phyloP scores from a whole-genome alignment of 2,888 invertebrate genomes.

The Bembecia ichneumoniformis region DNA sequence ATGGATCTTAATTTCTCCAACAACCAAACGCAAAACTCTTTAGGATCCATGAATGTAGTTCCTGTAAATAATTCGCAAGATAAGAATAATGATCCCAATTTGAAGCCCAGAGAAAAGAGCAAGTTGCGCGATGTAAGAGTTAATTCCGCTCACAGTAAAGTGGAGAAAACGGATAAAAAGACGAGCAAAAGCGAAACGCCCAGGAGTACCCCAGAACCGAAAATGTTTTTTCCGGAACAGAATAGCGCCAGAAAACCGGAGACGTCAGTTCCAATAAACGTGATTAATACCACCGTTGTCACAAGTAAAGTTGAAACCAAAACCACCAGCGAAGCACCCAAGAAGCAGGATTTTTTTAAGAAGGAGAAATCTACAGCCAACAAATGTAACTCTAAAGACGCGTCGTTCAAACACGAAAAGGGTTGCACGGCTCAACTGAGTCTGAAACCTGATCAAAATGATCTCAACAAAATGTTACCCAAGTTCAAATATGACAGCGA shows the following conservation, averaged over 20 bases:
- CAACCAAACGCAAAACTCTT: conserved; percentile 36
- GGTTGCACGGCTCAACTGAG: conserved; percentile 46
- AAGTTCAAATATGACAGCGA: conserved; percentile 70
- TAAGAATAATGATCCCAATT: conserved; percentile 47
- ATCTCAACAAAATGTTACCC: conserved; percentile 68
- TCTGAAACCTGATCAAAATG: conserved; percentile 57
- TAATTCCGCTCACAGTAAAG: conserved; percentile 62
- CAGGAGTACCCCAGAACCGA: conserved; percentile 56
- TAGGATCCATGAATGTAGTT: conserved; percentile 46
- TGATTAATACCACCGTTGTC: conserved; percentile 50
- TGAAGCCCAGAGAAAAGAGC: conserved; percentile 58
- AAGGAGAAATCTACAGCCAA: conserved; percentile 56
- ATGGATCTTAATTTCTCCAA: conserved; percentile 43
- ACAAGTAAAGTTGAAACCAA: conserved; percentile 53
- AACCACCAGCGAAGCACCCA: conserved; percentile 44
- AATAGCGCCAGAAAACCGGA: conserved; percentile 51
- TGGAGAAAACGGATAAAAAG: conserved; percentile 60
- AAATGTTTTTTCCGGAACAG: conserved; percentile 64
- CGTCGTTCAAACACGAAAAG: conserved; percentile 59
- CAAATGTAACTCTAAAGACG: conserved; percentile 48
- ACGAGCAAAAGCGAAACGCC: conserved; percentile 47
- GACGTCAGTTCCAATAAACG: conserved; percentile 61
- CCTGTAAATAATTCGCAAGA: conserved; percentile 36
- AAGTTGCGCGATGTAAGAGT: conserved; percentile 61
- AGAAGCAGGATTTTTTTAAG: conserved; percentile 68